Evolutionary conservation across 2,888 invertebrate genomes (phyloP).

Genomic region (Agriopis aurantiaria): DNA sequence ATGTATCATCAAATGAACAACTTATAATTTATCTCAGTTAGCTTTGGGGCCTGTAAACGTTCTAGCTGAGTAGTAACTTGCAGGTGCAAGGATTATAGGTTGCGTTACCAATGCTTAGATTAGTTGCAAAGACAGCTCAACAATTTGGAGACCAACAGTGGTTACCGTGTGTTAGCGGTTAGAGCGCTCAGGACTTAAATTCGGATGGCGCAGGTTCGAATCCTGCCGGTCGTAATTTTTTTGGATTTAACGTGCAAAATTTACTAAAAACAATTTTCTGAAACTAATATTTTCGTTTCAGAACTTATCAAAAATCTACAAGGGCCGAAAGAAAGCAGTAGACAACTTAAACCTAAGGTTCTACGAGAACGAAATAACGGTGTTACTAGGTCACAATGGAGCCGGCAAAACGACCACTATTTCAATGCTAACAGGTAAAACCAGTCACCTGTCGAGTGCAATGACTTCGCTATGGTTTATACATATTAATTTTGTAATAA

Average conservation of each 20-base stretch:
- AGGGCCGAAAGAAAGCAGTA: conserved; percentile 87
- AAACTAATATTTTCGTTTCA: conserved; percentile 63
- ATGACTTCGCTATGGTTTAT: conserved; percentile 2
- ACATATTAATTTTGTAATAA: not conserved
- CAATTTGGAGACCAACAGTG: not conserved
- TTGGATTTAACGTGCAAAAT: no score
- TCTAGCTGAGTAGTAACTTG: no score
- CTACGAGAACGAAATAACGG: conserved; percentile 96
- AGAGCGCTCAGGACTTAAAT: no score
- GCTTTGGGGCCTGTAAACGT: no score
- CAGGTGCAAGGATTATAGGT: no score
- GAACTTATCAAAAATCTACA: conserved; percentile 89
- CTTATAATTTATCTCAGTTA: no score
- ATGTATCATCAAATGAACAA: no score
- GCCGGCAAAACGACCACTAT: conserved; percentile 98
- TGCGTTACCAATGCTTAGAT: no score
- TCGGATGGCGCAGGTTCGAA: no score
- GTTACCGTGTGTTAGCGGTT: no score
- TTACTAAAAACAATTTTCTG: not conserved
- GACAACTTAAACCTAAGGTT: conserved; percentile 91
- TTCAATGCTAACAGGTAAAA: conserved; percentile 94
- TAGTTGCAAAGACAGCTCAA: not conserved
- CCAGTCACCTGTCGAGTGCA: conserved; percentile 22
- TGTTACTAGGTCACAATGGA: conserved; percentile 90
- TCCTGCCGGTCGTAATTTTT: no score